These are phyloP conservation scores for Catonia carolina DNA, from an alignment of 2,888 invertebrate species.

Conservation along the genomic window DNA sequence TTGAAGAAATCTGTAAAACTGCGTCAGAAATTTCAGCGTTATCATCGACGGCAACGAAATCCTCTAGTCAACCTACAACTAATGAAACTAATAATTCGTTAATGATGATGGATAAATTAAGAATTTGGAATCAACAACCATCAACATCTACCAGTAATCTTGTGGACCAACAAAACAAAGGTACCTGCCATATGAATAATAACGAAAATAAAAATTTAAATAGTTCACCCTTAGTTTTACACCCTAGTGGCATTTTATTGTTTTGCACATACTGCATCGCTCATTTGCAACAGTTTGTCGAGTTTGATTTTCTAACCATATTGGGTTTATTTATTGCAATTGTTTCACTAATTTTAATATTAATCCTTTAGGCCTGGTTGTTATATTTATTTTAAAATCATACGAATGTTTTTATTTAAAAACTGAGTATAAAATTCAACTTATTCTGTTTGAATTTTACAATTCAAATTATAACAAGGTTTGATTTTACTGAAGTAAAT, in stretches of 20 bases:
- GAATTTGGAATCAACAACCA: background rate
- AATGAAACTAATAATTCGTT: background rate
- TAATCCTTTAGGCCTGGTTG: slow-evolving; percentile 46
- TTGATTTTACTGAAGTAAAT: too few relatives aligned
- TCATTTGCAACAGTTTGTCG: slow-evolving; percentile 62
- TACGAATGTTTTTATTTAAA: too few relatives aligned
- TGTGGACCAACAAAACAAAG: background rate
- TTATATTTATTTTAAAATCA: too few relatives aligned
- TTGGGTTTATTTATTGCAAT: slow-evolving; percentile 69
- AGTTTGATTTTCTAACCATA: slow-evolving; percentile 66
- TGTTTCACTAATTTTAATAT: slow-evolving; percentile 62
- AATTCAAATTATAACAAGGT: too few relatives aligned
- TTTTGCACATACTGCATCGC: slow-evolving; percentile 70
- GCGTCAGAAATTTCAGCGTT: background rate
- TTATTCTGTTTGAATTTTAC: too few relatives aligned
- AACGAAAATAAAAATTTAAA: slow-evolving; percentile 16
- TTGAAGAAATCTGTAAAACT: slow-evolving; percentile 4
- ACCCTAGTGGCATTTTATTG: slow-evolving; percentile 46
- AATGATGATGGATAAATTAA: background rate
- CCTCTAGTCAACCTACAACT: background rate
- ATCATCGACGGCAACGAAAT: background rate
- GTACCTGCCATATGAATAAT: background rate
- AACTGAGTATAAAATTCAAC: too few relatives aligned
- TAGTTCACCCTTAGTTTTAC: slow-evolving; percentile 27
- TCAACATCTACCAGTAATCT: too few relatives aligned